Evolutionary conservation across 2,797 vertebrate genomes (phyloP).

Genomic region (Garrulus glandarius): DNA sequence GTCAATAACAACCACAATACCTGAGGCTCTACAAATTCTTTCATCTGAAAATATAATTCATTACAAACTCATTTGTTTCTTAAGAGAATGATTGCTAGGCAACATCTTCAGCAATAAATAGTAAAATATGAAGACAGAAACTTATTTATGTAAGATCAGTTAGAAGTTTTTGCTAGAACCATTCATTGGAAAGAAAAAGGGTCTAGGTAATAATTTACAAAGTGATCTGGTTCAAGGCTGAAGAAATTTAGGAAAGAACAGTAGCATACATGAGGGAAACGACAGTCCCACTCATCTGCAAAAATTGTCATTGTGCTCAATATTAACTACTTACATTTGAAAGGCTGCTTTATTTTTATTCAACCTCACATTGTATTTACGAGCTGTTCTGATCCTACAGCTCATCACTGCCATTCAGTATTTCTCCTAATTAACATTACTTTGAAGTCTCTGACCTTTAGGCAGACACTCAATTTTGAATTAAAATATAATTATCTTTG

Average conservation of each 20-base stretch:
- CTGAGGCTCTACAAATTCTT: not conserved
- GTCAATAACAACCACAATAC: not conserved
- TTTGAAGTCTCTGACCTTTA: slow-evolving; percentile 56
- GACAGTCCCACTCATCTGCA: not conserved
- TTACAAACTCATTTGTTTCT: not conserved
- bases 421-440: slow-evolving; percentile 48
- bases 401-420: not conserved
- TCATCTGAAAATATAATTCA: slow-evolving; percentile 2
- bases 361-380: not conserved
- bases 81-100: not conserved
- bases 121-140: not conserved
- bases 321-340: not conserved
- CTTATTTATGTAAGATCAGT: not conserved
- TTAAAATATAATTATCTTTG: slow-evolving; percentile 44
- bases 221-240: not conserved
- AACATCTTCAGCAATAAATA: not conserved
- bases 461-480: not conserved
- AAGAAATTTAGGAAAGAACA: not conserved
- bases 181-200: not conserved
- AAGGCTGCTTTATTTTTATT: slow-evolving; percentile 29
- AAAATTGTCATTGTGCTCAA: not conserved
- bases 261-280: not conserved
- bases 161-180: not conserved
- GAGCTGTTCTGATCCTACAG: not conserved
- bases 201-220: not conserved